Evolutionary conservation across 2,113 vertebrate species (phyloP).

Genomic region (Acanthochromis polyacanthus): DNA sequence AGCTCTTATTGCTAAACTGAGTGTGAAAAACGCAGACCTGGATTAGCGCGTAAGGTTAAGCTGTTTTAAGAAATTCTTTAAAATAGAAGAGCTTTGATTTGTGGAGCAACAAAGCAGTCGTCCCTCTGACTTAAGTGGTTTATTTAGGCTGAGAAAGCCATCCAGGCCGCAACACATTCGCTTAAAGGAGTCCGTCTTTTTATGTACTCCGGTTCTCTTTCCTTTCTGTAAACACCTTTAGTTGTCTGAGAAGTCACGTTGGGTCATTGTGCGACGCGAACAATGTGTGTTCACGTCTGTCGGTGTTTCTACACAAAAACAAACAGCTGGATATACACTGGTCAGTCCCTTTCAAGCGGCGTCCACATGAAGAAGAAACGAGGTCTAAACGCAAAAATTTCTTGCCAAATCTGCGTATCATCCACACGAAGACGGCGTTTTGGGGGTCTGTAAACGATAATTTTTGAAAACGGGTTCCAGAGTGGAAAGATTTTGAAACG

Average conservation of each 20-base stretch:
- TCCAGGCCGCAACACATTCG: background rate
- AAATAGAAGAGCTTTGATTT: slow-evolving; percentile 12
- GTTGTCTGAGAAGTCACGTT: slow-evolving; percentile 25
- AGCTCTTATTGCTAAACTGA: slow-evolving; percentile 10
- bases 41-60: slow-evolving; percentile 23
- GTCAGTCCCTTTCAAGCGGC: slow-evolving; percentile 42
- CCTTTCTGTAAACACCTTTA: slow-evolving; percentile 9
- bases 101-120: slow-evolving; percentile 7
- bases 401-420: too few species aligned
- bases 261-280: slow-evolving; percentile 9
- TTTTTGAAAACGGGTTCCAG: too few species aligned
- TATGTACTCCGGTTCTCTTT: background rate
- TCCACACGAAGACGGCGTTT: too few species aligned
- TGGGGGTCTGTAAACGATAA: too few species aligned
- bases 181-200: slow-evolving; percentile 3
- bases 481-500: too few species aligned
- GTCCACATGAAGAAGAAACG: too few species aligned
- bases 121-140: background rate
- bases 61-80: slow-evolving; percentile 19
- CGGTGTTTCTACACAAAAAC: background rate
- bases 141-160: background rate
- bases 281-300: slow-evolving; percentile 13
- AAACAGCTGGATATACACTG: slow-evolving; percentile 1
- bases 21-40: slow-evolving; percentile 32
- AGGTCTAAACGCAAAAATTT: too few species aligned